phyloP scores from a whole-genome alignment of 2,888 invertebrate species.

The Apocheima hispidaria region DNA sequence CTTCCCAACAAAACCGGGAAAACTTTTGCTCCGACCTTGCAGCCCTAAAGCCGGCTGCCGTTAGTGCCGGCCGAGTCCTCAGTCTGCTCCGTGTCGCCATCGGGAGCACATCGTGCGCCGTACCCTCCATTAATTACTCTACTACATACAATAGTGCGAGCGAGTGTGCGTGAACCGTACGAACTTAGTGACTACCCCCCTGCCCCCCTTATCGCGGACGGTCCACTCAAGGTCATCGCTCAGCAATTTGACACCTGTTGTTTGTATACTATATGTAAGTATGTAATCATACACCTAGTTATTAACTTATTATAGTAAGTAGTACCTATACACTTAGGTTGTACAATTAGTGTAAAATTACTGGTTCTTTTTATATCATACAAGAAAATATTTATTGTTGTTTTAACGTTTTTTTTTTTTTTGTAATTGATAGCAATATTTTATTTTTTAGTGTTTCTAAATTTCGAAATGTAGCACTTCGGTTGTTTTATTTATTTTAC shows the following conservation, averaged over 20 bases:
- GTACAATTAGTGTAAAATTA: not conserved
- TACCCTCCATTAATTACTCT: constrained; percentile 53
- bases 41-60: constrained; percentile 68
- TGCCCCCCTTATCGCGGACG: constrained; percentile 53
- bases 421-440: not conserved
- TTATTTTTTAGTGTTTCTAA: not conserved
- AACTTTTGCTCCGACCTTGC: constrained; percentile 53
- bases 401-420: not conserved
- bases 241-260: constrained; percentile 79
- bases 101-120: constrained; percentile 56
- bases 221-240: constrained; percentile 72
- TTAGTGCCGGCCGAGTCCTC: constrained; percentile 47
- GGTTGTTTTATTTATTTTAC: no score
- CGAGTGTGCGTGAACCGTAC: constrained; percentile 71
- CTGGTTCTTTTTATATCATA: not conserved
- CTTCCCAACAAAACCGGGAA: constrained; percentile 39
- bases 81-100: constrained; percentile 70
- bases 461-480: not conserved
- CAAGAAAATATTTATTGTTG: not conserved
- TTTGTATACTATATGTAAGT: constrained; percentile 67
- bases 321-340: constrained; percentile 1
- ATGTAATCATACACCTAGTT: constrained; percentile 61
- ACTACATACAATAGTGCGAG: constrained; percentile 67
- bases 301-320: constrained; percentile 34
- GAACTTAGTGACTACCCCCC: constrained; percentile 61